These are phyloP conservation scores for Stenichneumon culpator DNA, from an alignment of 2,888 invertebrate genomes.

Conservation along the genomic window DNA sequence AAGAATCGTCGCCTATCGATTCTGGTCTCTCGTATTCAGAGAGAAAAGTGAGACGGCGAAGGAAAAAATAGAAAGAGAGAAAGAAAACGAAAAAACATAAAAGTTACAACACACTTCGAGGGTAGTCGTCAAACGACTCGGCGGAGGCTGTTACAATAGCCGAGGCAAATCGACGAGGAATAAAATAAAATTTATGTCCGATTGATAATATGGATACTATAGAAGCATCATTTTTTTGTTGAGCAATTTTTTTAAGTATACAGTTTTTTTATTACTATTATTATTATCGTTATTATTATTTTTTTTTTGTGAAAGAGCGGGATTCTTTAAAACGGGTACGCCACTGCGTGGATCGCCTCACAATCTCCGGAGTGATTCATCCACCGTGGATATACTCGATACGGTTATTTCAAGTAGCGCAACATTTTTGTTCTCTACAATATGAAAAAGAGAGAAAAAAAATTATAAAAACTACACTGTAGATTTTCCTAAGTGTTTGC, in stretches of 20 bases:
- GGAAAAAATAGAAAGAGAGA: constrained; percentile 6
- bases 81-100: constrained; percentile 8
- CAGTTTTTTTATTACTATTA: background rate
- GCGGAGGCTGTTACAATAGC: background rate
- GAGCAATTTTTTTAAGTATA: constrained; percentile 28
- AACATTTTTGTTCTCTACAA: constrained; percentile 25
- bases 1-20: constrained; percentile 62
- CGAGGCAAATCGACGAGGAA: background rate
- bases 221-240: background rate
- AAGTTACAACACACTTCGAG: background rate
- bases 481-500: background rate
- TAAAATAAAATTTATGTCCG: background rate
- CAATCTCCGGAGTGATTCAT: constrained; percentile 69
- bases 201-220: background rate
- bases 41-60: background rate
- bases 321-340: constrained; percentile 40
- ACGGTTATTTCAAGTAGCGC: constrained; percentile 55
- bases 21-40: constrained; percentile 5
- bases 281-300: no score
- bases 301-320: constrained; percentile 40
- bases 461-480: constrained; percentile 10
- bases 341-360: constrained; percentile 42
- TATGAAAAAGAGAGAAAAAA: constrained; percentile 20
- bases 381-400: constrained; percentile 52
- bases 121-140: background rate